phyloP scores from a whole-genome alignment of 2,113 vertebrate species.

The Emydura subglobosa region DNA sequence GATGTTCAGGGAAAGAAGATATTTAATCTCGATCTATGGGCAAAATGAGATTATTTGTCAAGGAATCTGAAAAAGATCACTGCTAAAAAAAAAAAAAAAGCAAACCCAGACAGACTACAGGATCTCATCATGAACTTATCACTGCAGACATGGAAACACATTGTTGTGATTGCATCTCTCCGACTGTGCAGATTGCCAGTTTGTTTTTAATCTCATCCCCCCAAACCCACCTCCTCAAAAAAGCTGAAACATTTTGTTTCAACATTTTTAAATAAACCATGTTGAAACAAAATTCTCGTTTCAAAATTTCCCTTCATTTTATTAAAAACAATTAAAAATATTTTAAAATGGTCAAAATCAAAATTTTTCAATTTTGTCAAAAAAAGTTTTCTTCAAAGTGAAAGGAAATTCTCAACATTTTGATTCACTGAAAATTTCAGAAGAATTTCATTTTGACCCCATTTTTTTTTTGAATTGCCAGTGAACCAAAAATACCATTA shows the following conservation, averaged over 20 bases:
- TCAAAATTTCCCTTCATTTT: background rate
- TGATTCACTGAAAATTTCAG: background rate
- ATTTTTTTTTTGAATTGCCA: background rate
- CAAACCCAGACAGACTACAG: background rate
- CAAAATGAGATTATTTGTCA: background rate
- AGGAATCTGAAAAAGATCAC: background rate
- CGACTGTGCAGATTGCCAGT: background rate
- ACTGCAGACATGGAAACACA: background rate
- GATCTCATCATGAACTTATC: background rate
- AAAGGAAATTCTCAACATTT: background rate
- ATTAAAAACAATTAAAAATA: background rate
- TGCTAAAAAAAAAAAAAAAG: background rate
- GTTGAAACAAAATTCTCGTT: background rate
- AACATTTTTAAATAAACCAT: too few relatives aligned
- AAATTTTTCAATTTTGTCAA: background rate
- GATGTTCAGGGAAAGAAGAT: background rate
- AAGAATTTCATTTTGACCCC: background rate
- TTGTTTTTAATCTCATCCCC: too few relatives aligned
- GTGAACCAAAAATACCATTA: background rate
- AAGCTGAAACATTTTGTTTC: too few relatives aligned
- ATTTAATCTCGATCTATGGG: background rate
- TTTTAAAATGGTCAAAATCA: background rate
- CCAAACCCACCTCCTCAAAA: too few relatives aligned
- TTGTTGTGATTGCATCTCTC: background rate
- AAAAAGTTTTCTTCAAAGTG: background rate